Evolutionary conservation across 2,888 invertebrate species (phyloP).

Genomic region (Agrochola litura): DNA sequence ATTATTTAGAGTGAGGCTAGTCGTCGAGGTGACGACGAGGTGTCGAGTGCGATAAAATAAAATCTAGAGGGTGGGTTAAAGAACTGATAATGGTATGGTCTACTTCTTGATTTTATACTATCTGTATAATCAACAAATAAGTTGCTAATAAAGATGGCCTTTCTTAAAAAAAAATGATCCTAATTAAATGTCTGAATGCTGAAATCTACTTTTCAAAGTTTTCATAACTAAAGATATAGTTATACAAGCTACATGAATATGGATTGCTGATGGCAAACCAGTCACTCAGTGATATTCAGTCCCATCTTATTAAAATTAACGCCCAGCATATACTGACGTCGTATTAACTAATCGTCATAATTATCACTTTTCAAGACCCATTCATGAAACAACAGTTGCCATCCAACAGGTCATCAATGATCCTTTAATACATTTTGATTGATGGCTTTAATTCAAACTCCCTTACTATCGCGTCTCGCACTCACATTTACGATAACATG

Average conservation of each 20-base stretch:
- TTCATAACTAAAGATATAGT: not conserved
- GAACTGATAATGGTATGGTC: not conserved
- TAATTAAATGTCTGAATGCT: no score
- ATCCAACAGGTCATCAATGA: slow-evolving; percentile 1
- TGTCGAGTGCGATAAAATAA: not conserved
- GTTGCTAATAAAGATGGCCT: not conserved
- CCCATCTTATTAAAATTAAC: not conserved
- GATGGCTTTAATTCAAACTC: slow-evolving; percentile 29
- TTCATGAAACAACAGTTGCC: not conserved
- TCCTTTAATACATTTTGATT: slow-evolving; percentile 11
- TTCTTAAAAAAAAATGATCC: not conserved
- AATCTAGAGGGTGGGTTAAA: slow-evolving; percentile 5
- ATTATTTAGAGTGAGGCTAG: slow-evolving; percentile 25
- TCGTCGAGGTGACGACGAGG: not conserved
- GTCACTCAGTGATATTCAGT: not conserved
- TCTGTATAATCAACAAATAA: not conserved
- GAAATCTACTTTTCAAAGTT: not conserved
- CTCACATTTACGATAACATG: slow-evolving; percentile 35
- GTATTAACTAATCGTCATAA: not conserved
- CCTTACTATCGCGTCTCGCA: slow-evolving; percentile 6
- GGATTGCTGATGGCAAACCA: not conserved
- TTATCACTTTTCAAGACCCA: not conserved
- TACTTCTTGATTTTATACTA: not conserved
- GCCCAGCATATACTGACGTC: not conserved
- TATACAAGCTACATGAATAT: not conserved